Percentiles rank a stretch among this genome's conserved stretches.
These are phyloP conservation scores for Crossaster papposus DNA, from an alignment of 53 echinoderm and acorn worm species.

Conservation along the genomic window DNA sequence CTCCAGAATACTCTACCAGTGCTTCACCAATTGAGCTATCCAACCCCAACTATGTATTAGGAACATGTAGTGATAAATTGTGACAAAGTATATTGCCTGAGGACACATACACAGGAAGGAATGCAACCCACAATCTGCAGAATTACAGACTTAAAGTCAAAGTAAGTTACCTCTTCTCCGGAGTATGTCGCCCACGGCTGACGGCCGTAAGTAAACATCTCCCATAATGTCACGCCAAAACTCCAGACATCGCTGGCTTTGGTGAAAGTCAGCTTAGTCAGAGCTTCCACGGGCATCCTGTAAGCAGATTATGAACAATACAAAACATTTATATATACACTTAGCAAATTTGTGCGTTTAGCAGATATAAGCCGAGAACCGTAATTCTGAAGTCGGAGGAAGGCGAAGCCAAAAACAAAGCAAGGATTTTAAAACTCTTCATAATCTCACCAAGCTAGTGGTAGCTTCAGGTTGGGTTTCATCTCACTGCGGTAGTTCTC, in stretches of 20 bases:
- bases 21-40: no score
- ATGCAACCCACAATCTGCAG: no score
- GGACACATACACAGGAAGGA: neutral
- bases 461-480: slow-evolving; percentile 89
- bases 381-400: no score
- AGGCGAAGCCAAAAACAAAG: neutral
- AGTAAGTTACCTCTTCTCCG: slow-evolving; percentile 82
- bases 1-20: no score
- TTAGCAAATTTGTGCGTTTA: neutral
- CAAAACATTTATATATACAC: neutral
- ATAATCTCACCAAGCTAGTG: slow-evolving; percentile 87
- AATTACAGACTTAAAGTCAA: neutral
- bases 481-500: slow-evolving; percentile 97
- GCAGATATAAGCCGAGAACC: neutral
- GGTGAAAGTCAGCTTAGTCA: slow-evolving; percentile 96
- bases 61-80: no score
- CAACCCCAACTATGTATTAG: no score
- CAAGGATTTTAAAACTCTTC: neutral
- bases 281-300: slow-evolving; percentile 96
- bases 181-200: slow-evolving; percentile 87
- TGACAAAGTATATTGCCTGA: no score
- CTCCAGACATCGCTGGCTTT: slow-evolving; percentile 97
- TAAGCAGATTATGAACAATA: neutral
- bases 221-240: slow-evolving; percentile 98
- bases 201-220: slow-evolving; percentile 91